Evolutionary conservation across 2,113 vertebrate species (phyloP), one percentile per base, ranked within the genome.

Genomic region (Corythoichthys haematopterus): DNA sequence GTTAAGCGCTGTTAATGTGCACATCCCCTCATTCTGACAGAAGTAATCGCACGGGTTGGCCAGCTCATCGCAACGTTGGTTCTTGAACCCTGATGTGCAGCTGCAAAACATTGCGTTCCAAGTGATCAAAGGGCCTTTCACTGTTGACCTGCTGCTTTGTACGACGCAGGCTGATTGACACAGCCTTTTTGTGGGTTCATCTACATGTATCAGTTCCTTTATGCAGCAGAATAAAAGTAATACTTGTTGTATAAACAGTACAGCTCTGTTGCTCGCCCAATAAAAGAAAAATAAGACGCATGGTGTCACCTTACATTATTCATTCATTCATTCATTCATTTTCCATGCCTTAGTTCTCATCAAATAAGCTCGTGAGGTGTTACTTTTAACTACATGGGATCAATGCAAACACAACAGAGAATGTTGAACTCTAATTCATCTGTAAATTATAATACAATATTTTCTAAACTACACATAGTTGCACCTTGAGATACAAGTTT

Each of bases 21-120:
- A 99, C 94, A 97, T 95, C 94, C 97, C 97, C 93, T 98, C 96
- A 95, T 99, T 99, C 95, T 99, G 97, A 98, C 97, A 99, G 97
- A 98, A 98, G 96, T 98, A 96, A 98, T 98, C 97, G 93, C 97
- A 99, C 90, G 95, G 97, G 94, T 99, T 99, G 92, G 96, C 93
- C 95, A 96, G 96, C 93, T 99, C 96, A 94, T 99, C 97, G 93
- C 97, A 99, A 92, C 97, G 97, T 94, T 98, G 97, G 95, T 94
- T 98, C 97, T 98, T 98, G 97, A 98, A 99, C 92, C 96, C 96
- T 93, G 96, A 91, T 90, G 97, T 97, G 93, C 97, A 99, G 95
- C 97, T 99, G 97, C 87, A 97, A 91, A 95, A 98, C 95, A 97
- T 95, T 91, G 80, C 91, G 94, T 93, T 93, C 91, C 93, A 65